Base-by-base conservation (phyloP, 1,140 invertebrate species). In the Harpegnathos saltator region DNA sequence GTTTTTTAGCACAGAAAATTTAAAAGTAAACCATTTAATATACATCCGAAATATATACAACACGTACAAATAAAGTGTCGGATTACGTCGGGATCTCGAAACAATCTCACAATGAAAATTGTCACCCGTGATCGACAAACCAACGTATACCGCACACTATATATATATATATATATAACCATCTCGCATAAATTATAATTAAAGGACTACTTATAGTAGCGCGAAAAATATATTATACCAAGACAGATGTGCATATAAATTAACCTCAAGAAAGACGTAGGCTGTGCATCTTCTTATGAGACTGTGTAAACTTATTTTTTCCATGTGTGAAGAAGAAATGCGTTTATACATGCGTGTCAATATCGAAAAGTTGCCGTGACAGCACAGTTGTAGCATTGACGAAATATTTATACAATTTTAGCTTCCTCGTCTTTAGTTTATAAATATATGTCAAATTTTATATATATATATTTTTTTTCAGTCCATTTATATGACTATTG, bases 191-290 rank as follows among this genome's bases (percentile, higher is more conserved):
- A 69, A 69, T 4, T 52, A 52, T 69, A 68, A 68, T 68, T 52
- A 69, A 52, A 69, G 44, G 15, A 58, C 50, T 63, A 71, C n/a
- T 17, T 17, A 29, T 15, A 19, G 7, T 73, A 69, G 63, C 22
- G 88, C 33, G 63, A 69, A 63, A 84, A 74, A 59, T 87, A 50
- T 92, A n/a, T n/a, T n/a, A n/a, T 44, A 44, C 38, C 38, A 44
- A 92, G 90, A 89, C 91, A 89, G 92, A 90, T 90, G 89, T 86
- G 74, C 89, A 89, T 68, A 56, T 89, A 92, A 93, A 91, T 69
- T 82, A 91, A 84, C 89, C 90, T 89, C 90, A 83, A 92, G 83
- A 89, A 93, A 91, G 89, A 90, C 90, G 88, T 90, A 92, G 88
- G 81, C 88, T 92, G 89, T 93, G 91, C 89, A 91, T 91, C 90